phyloP scores from a whole-genome alignment of 2,113 vertebrate species.

The Ammodytes dubius region DNA sequence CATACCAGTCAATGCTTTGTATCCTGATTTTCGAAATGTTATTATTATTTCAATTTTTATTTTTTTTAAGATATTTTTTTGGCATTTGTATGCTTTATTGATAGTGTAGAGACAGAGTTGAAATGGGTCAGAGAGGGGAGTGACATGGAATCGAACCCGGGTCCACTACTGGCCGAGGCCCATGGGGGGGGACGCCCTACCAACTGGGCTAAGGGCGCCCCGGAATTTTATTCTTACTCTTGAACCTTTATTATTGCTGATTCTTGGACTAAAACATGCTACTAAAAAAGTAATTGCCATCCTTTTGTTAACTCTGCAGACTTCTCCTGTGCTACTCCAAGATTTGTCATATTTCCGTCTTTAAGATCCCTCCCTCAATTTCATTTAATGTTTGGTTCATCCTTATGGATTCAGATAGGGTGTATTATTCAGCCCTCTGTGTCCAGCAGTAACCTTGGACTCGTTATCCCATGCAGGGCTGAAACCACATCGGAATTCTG shows the following conservation, averaged over 20 bases:
- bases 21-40: too few relatives aligned
- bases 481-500: slow-evolving; percentile 39
- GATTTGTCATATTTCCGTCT: not conserved
- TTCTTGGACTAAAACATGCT: not conserved
- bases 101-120: too few relatives aligned
- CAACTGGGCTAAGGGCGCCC: too few relatives aligned
- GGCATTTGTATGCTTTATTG: too few relatives aligned
- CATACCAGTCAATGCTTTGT: not conserved
- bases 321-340: not conserved
- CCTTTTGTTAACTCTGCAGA: not conserved
- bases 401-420: not conserved
- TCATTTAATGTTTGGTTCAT: too few relatives aligned
- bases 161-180: too few relatives aligned
- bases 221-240: not conserved
- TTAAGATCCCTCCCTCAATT: not conserved
- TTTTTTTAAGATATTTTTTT: too few relatives aligned
- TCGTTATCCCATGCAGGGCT: not conserved
- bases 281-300: too few relatives aligned
- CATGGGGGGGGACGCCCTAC: too few relatives aligned
- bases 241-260: not conserved
- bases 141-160: too few relatives aligned
- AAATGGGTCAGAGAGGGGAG: too few relatives aligned
- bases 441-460: slow-evolving; percentile 17
- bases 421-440: not conserved
- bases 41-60: not conserved